These are phyloP conservation scores for Nasonia oneida DNA, from an alignment of 2,888 invertebrate genomes.

Conservation along the genomic window DNA sequence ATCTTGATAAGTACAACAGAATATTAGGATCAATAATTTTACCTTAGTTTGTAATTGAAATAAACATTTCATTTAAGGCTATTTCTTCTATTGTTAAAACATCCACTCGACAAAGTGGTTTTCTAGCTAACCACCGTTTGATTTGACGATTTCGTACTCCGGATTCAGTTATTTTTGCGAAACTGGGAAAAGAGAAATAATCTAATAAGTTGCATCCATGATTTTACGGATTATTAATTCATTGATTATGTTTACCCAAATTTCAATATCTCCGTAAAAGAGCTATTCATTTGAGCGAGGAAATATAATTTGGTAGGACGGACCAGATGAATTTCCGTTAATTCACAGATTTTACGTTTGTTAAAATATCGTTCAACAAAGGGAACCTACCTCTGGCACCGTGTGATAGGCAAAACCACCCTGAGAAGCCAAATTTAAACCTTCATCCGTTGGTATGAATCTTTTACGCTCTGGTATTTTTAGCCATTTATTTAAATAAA, in stretches of 20 bases:
- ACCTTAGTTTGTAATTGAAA: neutral
- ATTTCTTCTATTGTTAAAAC: slow-evolving; percentile 65
- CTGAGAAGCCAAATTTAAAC: too few relatives aligned
- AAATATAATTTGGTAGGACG: slow-evolving; percentile 28
- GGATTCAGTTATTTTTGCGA: neutral
- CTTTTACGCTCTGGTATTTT: slow-evolving; percentile 62
- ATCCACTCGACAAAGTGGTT: slow-evolving; percentile 69
- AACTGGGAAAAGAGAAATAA: neutral
- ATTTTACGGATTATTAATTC: neutral
- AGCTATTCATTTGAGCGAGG: neutral
- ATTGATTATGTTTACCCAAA: slow-evolving; percentile 57
- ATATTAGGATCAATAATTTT: neutral
- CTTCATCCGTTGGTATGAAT: slow-evolving; percentile 54
- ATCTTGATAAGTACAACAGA: neutral
- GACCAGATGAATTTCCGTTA: slow-evolving; percentile 64
- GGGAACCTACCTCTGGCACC: slow-evolving; percentile 62
- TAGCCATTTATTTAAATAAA: slow-evolving; percentile 67
- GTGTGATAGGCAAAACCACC: slow-evolving; percentile 36
- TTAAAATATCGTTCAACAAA: slow-evolving; percentile 59
- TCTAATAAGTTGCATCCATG: neutral
- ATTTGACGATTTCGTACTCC: slow-evolving; percentile 65
- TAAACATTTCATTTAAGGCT: neutral
- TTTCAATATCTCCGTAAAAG: slow-evolving; percentile 32
- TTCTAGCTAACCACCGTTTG: slow-evolving; percentile 71
- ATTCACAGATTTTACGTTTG: slow-evolving; percentile 64